Evolutionary conservation across 2,797 vertebrate species (phyloP).

Genomic region (Tolypeutes matacus): DNA sequence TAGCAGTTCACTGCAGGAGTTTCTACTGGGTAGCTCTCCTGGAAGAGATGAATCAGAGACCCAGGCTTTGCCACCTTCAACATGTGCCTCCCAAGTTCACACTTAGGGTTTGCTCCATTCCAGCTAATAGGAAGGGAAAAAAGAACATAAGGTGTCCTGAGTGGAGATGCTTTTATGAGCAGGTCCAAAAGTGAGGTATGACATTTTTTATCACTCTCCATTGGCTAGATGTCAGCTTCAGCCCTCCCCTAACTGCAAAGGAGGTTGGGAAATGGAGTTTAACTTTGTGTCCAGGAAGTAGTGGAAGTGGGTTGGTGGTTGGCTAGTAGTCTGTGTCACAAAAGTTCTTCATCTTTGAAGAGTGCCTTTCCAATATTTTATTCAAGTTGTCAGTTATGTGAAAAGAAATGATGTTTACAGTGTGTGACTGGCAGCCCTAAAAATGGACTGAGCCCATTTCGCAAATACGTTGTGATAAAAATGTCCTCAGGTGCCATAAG

Average conservation of each 20-base stretch:
- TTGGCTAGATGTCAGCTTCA: background rate
- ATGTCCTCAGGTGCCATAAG: constrained; percentile 15
- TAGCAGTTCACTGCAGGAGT: background rate
- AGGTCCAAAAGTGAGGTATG: background rate
- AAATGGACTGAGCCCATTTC: constrained; percentile 62
- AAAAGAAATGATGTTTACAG: constrained; percentile 52
- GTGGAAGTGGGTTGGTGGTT: constrained; percentile 18
- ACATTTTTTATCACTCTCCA: constrained; percentile 18
- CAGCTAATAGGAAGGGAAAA: background rate
- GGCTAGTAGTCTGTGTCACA: constrained; percentile 32
- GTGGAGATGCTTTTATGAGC: background rate
- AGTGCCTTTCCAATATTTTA: constrained; percentile 63
- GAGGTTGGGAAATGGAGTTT: background rate
- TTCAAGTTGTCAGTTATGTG: constrained; percentile 65
- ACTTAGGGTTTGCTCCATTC: background rate
- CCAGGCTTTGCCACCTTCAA: background rate
- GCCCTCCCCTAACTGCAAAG: background rate
- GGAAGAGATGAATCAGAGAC: background rate
- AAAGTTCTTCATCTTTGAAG: constrained; percentile 60
- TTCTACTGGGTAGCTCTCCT: background rate
- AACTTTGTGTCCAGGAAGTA: constrained; percentile 35
- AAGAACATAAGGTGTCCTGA: background rate
- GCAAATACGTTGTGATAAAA: constrained; percentile 40
- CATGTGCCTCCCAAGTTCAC: background rate
- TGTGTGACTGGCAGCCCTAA: constrained; percentile 61